phyloP scores from a whole-genome alignment of 1,140 invertebrate genomes.

The Magallana angulata region DNA sequence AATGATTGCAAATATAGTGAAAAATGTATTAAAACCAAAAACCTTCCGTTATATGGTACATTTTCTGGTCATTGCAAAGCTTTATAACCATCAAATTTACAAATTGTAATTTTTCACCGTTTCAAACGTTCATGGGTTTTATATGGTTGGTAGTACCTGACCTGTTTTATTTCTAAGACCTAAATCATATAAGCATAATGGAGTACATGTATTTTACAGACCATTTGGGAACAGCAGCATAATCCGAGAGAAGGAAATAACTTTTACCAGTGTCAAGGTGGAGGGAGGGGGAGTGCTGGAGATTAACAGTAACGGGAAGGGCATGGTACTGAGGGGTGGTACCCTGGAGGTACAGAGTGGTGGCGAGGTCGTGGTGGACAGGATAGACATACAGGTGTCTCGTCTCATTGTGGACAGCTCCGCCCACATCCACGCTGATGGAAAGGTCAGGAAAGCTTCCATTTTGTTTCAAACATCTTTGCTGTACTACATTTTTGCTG shows the following conservation, averaged over 20 bases:
- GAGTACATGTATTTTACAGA: conserved; percentile 51
- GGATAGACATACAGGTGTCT: conserved; percentile 57
- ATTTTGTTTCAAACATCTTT: neutral
- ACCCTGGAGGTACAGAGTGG: conserved; percentile 68
- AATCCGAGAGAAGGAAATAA: conserved; percentile 56
- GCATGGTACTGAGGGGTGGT: conserved; percentile 63
- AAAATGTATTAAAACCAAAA: no score
- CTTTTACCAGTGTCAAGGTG: conserved; percentile 64
- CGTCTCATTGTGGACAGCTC: conserved; percentile 65
- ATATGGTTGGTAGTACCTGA: no score
- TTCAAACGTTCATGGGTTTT: no score
- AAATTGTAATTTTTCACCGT: no score
- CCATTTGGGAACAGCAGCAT: conserved; percentile 57
- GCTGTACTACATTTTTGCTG: no score
- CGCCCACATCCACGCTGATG: conserved; percentile 63
- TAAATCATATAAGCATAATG: no score
- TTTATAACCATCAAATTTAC: no score
- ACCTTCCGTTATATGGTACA: no score
- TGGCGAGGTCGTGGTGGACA: conserved; percentile 63
- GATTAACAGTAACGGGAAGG: conserved; percentile 60
- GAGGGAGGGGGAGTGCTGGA: conserved; percentile 67
- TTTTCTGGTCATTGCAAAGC: no score
- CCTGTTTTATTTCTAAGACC: no score
- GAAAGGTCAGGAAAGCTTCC: conserved; percentile 52
- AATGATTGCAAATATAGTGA: no score